phyloP scores from a whole-genome alignment of 2,113 vertebrate genomes.

The Centrocercus urophasianus region DNA sequence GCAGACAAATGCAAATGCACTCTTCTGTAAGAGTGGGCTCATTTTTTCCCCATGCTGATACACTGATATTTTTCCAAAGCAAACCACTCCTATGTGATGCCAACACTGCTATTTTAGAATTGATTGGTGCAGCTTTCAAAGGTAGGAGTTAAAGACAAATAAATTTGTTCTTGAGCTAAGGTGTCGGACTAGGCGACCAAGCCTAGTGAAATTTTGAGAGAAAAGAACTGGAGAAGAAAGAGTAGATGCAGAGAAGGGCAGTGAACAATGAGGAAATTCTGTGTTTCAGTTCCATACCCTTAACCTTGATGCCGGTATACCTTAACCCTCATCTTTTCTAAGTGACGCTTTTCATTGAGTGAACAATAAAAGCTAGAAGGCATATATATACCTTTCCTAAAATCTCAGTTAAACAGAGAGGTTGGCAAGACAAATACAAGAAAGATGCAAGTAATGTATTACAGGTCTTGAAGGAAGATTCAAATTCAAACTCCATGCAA shows the following conservation, averaged over 20 bases:
- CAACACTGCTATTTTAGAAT: neutral
- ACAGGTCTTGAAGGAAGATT: neutral
- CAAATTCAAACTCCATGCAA: neutral
- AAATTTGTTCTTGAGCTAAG: neutral
- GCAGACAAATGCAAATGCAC: neutral
- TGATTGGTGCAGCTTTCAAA: neutral
- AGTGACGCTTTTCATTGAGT: rapidly evolving
- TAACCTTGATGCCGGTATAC: neutral
- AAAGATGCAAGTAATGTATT: neutral
- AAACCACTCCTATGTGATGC: neutral
- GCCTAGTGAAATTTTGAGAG: neutral
- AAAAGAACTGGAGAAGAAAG: neutral
- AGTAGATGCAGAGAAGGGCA: neutral
- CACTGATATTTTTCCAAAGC: neutral
- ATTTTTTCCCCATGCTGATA: neutral
- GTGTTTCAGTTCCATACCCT: neutral
- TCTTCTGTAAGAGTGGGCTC: neutral
- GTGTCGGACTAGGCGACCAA: neutral
- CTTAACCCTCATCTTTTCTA: neutral
- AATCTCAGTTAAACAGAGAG: neutral
- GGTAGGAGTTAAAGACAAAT: neutral
- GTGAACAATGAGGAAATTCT: neutral
- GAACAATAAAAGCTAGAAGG: neutral
- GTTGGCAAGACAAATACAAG: neutral
- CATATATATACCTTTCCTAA: neutral